Evolutionary conservation across 2,797 vertebrate genomes (phyloP), one percentile per base, ranked within the genome.

Genomic region (Hyperoplus immaculatus): DNA sequence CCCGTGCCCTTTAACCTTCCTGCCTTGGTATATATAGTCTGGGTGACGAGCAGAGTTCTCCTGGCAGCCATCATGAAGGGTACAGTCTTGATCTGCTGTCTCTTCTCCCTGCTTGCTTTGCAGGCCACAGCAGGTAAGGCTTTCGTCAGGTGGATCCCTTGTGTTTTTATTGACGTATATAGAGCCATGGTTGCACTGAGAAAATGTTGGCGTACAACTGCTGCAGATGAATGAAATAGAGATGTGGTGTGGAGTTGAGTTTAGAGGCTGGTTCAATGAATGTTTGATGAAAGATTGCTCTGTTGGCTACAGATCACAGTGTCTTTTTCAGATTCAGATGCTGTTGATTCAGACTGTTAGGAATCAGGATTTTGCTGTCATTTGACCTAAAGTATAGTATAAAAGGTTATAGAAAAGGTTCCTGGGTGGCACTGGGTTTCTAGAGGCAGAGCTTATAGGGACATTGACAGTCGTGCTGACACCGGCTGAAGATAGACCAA

Each of bases 51-150:
- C 94, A 95, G 89, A 94, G 94, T 94, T 95, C 96, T 97, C 97
- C 97, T 97, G 97, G 97, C 97, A 96, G 96, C 95, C 97, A 97
- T 95, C 96, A 99, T 99, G 98, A 97, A 96, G 96, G 94, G 95
- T 78, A 94, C 96, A 90, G 94, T 96, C 93, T 96, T 96, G 86
- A 91, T 97, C 95, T 97, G 96, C 93, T 94, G 93, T 94, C 96
- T 97, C 55, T 83, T 97, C 85, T 95, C 95, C 64, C 95, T 98
- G 84, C 96, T 98, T 92, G 91, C 96, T 89, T 93, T 97, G 91
- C 93, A 92, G 72, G 90, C 93, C 93, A 94, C 95, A 58, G 95
- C 97, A 97, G 98, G 98, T 99, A 98, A 84, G 92, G 73, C 43
- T 71, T 66, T 53, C 39, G 47, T 63, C 36, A 3, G 9, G 36